Conservation (phyloP, 2,888 invertebrate species). For the Trichogramma evanescens region DNA sequence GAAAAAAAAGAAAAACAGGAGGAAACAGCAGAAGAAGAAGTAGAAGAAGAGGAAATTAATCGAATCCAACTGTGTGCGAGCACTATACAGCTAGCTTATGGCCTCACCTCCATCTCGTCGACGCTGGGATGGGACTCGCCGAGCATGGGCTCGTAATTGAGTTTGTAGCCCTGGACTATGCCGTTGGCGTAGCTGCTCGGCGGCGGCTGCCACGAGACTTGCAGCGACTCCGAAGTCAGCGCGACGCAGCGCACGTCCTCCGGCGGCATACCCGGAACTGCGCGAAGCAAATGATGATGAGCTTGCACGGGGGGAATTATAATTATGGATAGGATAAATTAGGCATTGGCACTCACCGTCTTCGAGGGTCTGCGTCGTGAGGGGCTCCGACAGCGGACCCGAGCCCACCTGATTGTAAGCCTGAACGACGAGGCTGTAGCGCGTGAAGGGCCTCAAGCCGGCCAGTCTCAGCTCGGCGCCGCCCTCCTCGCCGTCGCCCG, state of each 20-base stretch:
- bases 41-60: not conserved
- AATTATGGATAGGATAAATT: slow-evolving; percentile 53
- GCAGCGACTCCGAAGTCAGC: slow-evolving; percentile 67
- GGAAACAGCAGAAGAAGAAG: not conserved
- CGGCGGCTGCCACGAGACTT: slow-evolving; percentile 75
- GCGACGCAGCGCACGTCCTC: slow-evolving; percentile 70
- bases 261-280: slow-evolving; percentile 74
- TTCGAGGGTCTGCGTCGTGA: slow-evolving; percentile 65
- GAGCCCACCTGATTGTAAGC: slow-evolving; percentile 70
- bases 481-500: slow-evolving; percentile 64
- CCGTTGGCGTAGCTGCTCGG: slow-evolving; percentile 68
- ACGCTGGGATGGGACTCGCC: slow-evolving; percentile 51
- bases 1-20: not conserved
- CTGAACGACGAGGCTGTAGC: slow-evolving; percentile 64
- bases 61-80: not conserved
- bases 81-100: not conserved
- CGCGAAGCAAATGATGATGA: slow-evolving; percentile 51
- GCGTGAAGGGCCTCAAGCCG: slow-evolving; percentile 59
- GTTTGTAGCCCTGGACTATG: slow-evolving; percentile 67
- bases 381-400: slow-evolving; percentile 64
- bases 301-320: slow-evolving; percentile 61
- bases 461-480: slow-evolving; percentile 59
- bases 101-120: slow-evolving; percentile 43
- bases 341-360: slow-evolving; percentile 53
- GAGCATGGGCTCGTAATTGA: slow-evolving; percentile 61